A percentile compares a stretch with the other conserved stretches of the same genome.
phyloP scores from a whole-genome alignment of 1,140 invertebrate species.

The Drosophila pallidifrons region DNA sequence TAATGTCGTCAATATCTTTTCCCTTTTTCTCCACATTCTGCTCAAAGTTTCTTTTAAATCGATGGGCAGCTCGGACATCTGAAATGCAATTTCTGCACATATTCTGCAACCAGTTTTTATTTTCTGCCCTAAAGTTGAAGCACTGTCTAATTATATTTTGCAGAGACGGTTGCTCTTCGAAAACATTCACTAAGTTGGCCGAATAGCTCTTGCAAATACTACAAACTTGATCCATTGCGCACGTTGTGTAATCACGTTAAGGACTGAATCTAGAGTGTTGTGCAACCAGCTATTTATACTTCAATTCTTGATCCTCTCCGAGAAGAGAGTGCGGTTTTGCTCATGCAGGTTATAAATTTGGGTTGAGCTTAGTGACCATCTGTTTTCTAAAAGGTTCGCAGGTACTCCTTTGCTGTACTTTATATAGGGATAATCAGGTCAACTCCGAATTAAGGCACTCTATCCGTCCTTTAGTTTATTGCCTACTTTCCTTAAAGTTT shows the following conservation, averaged over 20 bases:
- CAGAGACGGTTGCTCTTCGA: neutral
- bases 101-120: neutral
- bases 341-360: too few species aligned
- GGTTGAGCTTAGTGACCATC: too few species aligned
- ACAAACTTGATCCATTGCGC: neutral
- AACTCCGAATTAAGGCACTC: too few species aligned
- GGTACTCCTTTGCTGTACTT: too few species aligned
- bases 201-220: neutral
- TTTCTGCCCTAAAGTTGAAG: neutral
- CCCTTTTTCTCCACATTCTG: neutral
- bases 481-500: too few species aligned
- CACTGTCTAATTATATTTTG: neutral
- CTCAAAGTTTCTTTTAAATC: constrained; percentile 4
- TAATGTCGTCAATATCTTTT: neutral
- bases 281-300: neutral
- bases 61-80: constrained; percentile 1
- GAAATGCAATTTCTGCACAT: neutral
- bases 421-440: too few species aligned
- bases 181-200: neutral
- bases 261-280: neutral
- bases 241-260: neutral
- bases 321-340: too few species aligned
- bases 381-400: too few species aligned
- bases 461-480: too few species aligned
- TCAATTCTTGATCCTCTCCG: neutral